Base-by-base conservation (phyloP, 2,888 invertebrate genomes). In the Pristionchus japonicus region DNA sequence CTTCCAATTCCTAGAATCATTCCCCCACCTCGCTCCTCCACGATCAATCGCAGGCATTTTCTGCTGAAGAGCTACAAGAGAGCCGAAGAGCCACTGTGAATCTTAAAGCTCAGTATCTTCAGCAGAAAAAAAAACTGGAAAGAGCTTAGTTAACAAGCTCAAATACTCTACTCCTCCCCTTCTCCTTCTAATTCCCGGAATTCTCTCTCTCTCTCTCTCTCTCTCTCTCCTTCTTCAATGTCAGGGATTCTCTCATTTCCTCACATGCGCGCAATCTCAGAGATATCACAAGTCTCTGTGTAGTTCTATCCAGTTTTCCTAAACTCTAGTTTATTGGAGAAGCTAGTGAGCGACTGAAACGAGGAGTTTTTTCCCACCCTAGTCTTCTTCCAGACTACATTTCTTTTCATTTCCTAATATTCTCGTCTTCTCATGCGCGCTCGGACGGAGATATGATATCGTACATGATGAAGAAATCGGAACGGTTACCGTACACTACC, bases 191-290 rank as follows among this genome's bases (percentile, higher is more conserved):
- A 34, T 70, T 17, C 70, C 70, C 17, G 37, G 70, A 70, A 37
- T 20, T 15, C 27, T n/a, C n/a, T n/a, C n/a, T n/a, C n/a, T n/a
- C n/a, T 40, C 6, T 17, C 27, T 15, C 70, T 70, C 31, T 34
- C 70, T 13, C 70, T 37, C 31, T 37, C 37, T 17, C 31, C 64
- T 64, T 31, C 31, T 40, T 74, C 23, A 3, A 77, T 77, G 43
- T n/a, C 40, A 77, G 47, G 77, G 77, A 77, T 77, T 77, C 77
- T 27, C n/a, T 77, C 43, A 77, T 77, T 77, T 77, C 77, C 43
- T 77, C 43, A 77, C 77, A 34, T n/a, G n/a, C n/a, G n/a, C 23
- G n/a, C 20, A 77, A 3, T 57, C 23, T 13, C 23, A 3, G 57
- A 57, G 57, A 4, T n/a, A 15, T 77, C 77, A n/a, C 6, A 77